phyloP scores from a whole-genome alignment of 2,888 invertebrate species.

The Pedicia rivosa region DNA sequence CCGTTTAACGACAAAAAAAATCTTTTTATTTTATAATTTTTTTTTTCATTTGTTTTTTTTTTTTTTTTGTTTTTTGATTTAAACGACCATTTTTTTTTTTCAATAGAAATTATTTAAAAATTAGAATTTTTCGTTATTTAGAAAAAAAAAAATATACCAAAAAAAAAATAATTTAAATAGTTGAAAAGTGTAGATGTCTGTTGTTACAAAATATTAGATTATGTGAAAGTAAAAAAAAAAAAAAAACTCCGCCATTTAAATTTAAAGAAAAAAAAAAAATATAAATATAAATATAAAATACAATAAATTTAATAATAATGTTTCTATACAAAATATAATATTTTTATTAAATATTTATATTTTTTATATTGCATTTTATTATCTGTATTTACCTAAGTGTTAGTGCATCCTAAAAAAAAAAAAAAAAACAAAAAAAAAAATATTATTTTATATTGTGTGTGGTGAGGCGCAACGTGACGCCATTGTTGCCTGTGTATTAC shows the following conservation, averaged over 20 bases:
- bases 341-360: constrained; percentile 6
- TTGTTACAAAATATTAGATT: constrained; percentile 16
- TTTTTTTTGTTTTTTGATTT: too few relatives aligned
- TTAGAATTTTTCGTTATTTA: too few relatives aligned
- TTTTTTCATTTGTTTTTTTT: too few relatives aligned
- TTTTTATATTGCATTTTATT: too few relatives aligned
- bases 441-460: constrained; percentile 7
- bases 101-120: too few relatives aligned
- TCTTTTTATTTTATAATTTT: too few relatives aligned
- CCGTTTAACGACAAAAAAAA: too few relatives aligned
- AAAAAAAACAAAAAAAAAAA: constrained; percentile 7
- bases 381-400: too few relatives aligned
- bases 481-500: constrained; percentile 15
- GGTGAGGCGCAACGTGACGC: constrained; percentile 15
- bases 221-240: constrained; percentile 3
- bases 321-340: constrained; percentile 1
- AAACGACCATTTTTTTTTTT: too few relatives aligned
- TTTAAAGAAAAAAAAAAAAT: neutral
- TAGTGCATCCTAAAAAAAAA: constrained; percentile 15
- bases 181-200: constrained; percentile 23
- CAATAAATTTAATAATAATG: constrained; percentile 1
- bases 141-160: too few relatives aligned
- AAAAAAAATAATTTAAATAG: too few relatives aligned
- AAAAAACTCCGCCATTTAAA: neutral
- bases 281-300: neutral